Conservation (phyloP, 2,113 vertebrate species). For the Xiphophorus hellerii region DNA sequence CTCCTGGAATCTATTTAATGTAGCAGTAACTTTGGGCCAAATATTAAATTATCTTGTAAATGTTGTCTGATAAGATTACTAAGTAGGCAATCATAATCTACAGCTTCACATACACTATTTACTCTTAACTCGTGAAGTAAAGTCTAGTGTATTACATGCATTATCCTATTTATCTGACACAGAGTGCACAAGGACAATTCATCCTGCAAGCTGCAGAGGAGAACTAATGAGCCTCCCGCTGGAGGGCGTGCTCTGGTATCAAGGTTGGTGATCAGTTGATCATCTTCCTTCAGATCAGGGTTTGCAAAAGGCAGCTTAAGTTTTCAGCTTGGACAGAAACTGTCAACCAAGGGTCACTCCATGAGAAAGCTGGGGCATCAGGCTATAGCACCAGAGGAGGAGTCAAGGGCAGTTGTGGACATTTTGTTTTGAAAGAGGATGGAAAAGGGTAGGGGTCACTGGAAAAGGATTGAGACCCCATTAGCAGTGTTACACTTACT, state of each 20-base stretch:
- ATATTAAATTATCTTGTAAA: neutral
- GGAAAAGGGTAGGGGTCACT: slow-evolving; percentile 59
- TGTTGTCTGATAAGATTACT: neutral
- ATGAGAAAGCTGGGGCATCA: slow-evolving; percentile 53
- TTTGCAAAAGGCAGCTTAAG: slow-evolving; percentile 48
- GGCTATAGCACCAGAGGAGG: slow-evolving; percentile 63
- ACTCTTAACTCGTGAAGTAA: neutral
- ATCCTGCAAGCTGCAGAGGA: slow-evolving; percentile 53
- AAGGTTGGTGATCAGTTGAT: slow-evolving; percentile 74
- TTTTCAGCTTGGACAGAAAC: slow-evolving; percentile 63
- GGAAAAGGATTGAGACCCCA: slow-evolving; percentile 64
- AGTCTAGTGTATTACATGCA: neutral
- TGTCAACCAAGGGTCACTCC: slow-evolving; percentile 68
- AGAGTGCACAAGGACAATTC: slow-evolving; percentile 45
- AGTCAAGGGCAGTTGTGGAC: slow-evolving; percentile 75
- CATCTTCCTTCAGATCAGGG: slow-evolving; percentile 64
- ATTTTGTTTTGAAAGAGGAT: slow-evolving; percentile 65
- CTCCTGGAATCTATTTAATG: neutral
- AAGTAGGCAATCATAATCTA: neutral
- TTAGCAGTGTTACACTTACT: slow-evolving; percentile 72
- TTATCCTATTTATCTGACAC: neutral
- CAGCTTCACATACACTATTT: neutral
- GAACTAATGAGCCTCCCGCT: slow-evolving; percentile 66
- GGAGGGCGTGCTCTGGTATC: slow-evolving; percentile 46
- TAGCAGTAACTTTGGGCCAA: neutral